Base-by-base conservation (phyloP, 2,888 invertebrate species). In the Hydrotaea cyrtoneurina region DNA sequence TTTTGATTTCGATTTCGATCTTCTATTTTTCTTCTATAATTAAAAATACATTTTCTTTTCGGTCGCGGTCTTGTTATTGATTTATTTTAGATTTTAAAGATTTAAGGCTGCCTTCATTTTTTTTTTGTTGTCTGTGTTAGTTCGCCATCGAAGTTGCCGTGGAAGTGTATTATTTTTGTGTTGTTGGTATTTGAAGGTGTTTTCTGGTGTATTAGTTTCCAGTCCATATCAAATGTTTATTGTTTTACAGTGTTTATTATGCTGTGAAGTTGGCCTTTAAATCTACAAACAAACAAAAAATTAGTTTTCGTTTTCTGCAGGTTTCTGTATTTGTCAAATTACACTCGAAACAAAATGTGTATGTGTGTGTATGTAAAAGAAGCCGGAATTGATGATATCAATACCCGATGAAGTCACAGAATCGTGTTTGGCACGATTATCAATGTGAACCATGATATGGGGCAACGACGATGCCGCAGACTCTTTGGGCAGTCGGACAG, bases 221-320 rank as follows among this genome's bases (percentile, higher is more conserved):
- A 85, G 74, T 85, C 79, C 85, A 85, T 80, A 82, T 77, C 77
- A 74, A 85, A 71, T 82, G 79, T 55, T 80, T 79, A 80, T 85
- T 80, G 79, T 79, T 77, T 36, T 85, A 59, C 74, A 84, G 66
- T 31, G 31, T 77, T 85, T 71, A 75, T 77, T 71, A 64, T 80
- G 85, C 85, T 85, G 85, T 85, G 85, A 85, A 85, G 85, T 82
- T 85, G 82, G 82, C 85, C 85, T 85, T 85, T 85, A 82, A 85
- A 85, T 74, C 62, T 71, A 74, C 66, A 76, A 31, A 31, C 31
- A 31, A 31, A 31, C 2, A 7, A 2, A 85, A 74, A 73, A 69
- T 73, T 73, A 55, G 57, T 59, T 31, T 55, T 31, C 21, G 17
- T 72, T 74, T 74, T 69, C 39, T 69, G 43, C 53, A 72, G 59